phyloP scores from a whole-genome alignment of 2,888 invertebrate genomes.

The Argyresthia albistria region DNA sequence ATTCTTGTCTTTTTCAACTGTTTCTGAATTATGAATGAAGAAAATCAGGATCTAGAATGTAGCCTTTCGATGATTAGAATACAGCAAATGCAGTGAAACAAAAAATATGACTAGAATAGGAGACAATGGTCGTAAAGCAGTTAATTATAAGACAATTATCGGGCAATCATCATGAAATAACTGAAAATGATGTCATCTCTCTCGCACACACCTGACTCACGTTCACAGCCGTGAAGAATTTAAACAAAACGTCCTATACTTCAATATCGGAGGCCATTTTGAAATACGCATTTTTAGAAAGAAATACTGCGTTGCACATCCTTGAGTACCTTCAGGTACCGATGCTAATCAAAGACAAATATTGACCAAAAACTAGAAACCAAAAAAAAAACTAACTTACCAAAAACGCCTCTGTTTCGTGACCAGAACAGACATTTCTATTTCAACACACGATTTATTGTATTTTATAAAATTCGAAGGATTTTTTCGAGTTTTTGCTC shows the following conservation, averaged over 20 bases:
- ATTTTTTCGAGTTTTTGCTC: background rate
- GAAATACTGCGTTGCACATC: slow-evolving; percentile 13
- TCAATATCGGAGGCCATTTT: slow-evolving; percentile 12
- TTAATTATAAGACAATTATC: background rate
- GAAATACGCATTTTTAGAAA: slow-evolving; percentile 11
- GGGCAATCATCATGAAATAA: background rate
- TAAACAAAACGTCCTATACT: background rate
- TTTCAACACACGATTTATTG: slow-evolving; percentile 41
- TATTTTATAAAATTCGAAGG: slow-evolving; percentile 14
- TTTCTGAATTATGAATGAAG: too few relatives aligned
- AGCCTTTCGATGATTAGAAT: too few relatives aligned
- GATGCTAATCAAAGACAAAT: slow-evolving; percentile 46
- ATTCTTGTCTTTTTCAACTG: too few relatives aligned
- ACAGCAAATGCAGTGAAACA: too few relatives aligned
- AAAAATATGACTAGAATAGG: too few relatives aligned
- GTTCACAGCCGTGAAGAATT: background rate
- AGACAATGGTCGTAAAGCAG: too few relatives aligned
- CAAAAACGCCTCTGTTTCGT: slow-evolving; percentile 27
- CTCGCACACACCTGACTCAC: background rate
- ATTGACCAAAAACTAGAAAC: slow-evolving; percentile 20
- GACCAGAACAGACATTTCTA: slow-evolving; percentile 55
- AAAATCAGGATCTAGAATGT: too few relatives aligned
- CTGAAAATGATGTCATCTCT: slow-evolving; percentile 4
- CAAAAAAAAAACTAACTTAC: slow-evolving; percentile 24
- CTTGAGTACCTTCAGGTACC: slow-evolving; percentile 7